Evolutionary conservation across 2,113 vertebrate genomes (phyloP), one percentile per base, ranked within the genome.

Genomic region (Phrynocephalus versicolor): DNA sequence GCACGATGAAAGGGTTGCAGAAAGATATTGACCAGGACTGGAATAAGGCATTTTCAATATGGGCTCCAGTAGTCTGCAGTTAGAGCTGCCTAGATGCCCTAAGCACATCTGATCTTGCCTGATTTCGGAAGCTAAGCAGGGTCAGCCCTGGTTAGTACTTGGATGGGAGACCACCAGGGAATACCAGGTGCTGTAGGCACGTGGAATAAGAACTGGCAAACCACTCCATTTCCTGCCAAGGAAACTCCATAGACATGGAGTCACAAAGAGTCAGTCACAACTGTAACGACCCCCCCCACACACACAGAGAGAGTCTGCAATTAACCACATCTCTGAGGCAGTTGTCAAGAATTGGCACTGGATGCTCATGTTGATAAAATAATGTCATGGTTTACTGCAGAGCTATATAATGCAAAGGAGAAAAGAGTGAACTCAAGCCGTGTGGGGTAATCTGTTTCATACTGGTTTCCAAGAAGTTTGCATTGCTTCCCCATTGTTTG

Each of bases 341-440:
- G 2, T 74, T 74, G 18, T 74, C 39, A 19, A 65, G 60, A 21
- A 6, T 30, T 75, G 37, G 23, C 37, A 75, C 6, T 51, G 33
- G 23, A 41, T 65, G 27, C 27, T 71, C 14, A 33, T 41, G 35
- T 12, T 82, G 25, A 74, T 83, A 83, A 83, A 71, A 33, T 72
- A 71, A 82, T 12, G 6, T 18, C 75, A 39, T 79, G 19, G 37
- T 45, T 72, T 71, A 62, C 57, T 45, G 15, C 37, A 79, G 57
- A 72, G 57, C 37, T 35, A 62, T 73, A 85, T 51, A 73, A n/a
- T 72, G 57, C 19, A 64, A 79, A 79, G 72, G 76, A 62, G 57
- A 39, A 64, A 79, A 60, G 25, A 35, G 23, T 79, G 69, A 71
- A 35, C 75, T 27, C 51, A 79, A 79, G 37, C 13, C 15, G 39